Base-by-base conservation (phyloP, 2,888 invertebrate genomes). In the Tenthredo distinguenda region DNA sequence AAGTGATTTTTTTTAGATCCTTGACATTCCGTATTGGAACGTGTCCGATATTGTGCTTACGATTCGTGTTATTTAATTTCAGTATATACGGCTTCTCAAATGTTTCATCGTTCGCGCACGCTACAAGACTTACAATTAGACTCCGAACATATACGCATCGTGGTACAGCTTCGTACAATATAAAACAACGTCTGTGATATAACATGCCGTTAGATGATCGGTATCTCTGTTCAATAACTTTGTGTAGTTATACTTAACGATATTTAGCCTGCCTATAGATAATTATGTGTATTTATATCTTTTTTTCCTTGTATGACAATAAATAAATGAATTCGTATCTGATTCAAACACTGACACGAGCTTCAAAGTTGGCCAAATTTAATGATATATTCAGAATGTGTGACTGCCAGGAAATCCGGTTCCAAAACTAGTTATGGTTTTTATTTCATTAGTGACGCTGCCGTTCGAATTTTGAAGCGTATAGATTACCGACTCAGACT, bases 21-120 rank as follows among this genome's bases (percentile, higher is more conserved):
- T 68, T 68, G 68, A 68, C 68, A 68, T 68, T 68, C 68, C 68
- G 34, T 34, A 34, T 68, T 34, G 62, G 12, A 2, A 62, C 62
- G 21, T 62, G n/a, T 10, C 21, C n/a, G 21, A n/a, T 58, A 21
- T 58, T 58, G 9, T 58, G 10, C 4, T 62, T 10, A n/a, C 12
- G 2, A 21, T 26, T 26, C 6, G 10, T 2, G 21, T 21, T 62
- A 26, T 26, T 62, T 26, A 62, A 62, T 62, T 7, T 47, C 21
- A 58, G n/a, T 15, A 50, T 6, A 21, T 6, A 58, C 58, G 55
- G 15, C n/a, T n/a, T 55, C 18, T 55, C 15, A n/a, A 55, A n/a
- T 15, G 3, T 18, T 47, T 47, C 62, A 31, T 65, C 65, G 12
- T 26, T 26, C 6, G 31, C 31, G 10, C 5, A 26, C 65, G 65